A percentile compares a stretch with the other conserved stretches of the same genome.
These are phyloP conservation scores for Lordiphosa andalusiaca DNA, from an alignment of 2,888 invertebrate genomes.

Conservation along the genomic window DNA sequence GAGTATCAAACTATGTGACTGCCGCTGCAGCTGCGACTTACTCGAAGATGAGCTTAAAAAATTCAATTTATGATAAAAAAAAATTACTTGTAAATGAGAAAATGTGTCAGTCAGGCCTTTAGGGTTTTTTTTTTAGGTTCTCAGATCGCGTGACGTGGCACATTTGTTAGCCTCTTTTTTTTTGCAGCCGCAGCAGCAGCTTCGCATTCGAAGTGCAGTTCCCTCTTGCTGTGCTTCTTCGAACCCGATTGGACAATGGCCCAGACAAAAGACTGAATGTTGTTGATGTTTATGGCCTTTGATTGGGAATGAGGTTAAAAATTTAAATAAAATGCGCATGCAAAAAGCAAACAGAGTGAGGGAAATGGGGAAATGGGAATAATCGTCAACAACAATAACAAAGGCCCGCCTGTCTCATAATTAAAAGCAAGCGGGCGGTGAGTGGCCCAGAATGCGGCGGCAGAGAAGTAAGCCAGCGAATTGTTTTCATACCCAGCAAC, in stretches of 20 bases:
- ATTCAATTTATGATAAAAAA: no score
- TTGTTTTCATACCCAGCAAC: conserved; percentile 57
- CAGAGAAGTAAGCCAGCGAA: conserved; percentile 35
- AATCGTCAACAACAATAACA: conserved; percentile 38
- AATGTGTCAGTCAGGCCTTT: no score
- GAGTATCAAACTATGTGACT: no score
- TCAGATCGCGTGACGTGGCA: no score
- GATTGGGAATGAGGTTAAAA: conserved; percentile 66
- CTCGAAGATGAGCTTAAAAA: no score
- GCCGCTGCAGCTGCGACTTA: no score
- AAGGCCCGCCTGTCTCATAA: conserved; percentile 59
- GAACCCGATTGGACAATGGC: conserved; percentile 36
- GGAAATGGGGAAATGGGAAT: background rate
- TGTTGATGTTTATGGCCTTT: conserved; percentile 19
- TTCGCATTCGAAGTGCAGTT: no score
- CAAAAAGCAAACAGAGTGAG: conserved; percentile 36
- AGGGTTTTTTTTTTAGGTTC: no score
- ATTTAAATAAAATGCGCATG: conserved; percentile 71
- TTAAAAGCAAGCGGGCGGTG: conserved; percentile 50
- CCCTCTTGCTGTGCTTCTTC: no score
- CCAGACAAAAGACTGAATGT: conserved; percentile 6
- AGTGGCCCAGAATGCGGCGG: conserved; percentile 59
- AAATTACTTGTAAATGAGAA: no score
- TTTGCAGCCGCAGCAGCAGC: no score
- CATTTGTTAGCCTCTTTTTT: no score